A percentile compares a stretch with the other conserved stretches of the same genome.
These are phyloP conservation scores for Nyctibius bracteatus DNA, from an alignment of 2,113 vertebrate genomes.

Conservation along the genomic window DNA sequence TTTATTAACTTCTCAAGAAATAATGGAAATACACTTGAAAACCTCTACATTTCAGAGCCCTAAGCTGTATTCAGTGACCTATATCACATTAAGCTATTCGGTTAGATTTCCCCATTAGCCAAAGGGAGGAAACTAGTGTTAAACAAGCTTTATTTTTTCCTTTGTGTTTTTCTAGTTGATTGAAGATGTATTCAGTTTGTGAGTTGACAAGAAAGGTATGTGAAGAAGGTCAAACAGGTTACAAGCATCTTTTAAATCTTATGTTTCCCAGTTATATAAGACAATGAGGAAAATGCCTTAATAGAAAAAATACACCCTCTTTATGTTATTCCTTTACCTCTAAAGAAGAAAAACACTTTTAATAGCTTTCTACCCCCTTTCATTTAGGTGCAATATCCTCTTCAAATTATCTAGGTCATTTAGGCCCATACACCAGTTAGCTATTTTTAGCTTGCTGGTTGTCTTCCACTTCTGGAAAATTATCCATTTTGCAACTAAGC, in stretches of 20 bases:
- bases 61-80: background rate
- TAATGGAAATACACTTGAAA: background rate
- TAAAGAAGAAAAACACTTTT: background rate
- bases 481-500: background rate
- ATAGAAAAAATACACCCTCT: background rate
- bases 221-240: background rate
- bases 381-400: background rate
- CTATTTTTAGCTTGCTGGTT: constrained; percentile 19
- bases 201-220: background rate
- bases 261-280: background rate
- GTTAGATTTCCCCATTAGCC: background rate
- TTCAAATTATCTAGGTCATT: constrained; percentile 15
- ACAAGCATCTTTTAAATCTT: background rate
- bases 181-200: background rate
- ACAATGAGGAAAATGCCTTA: background rate
- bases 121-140: background rate
- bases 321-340: background rate
- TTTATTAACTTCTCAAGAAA: background rate
- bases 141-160: background rate
- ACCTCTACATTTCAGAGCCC: background rate
- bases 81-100: background rate
- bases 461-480: background rate
- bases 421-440: background rate
- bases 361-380: background rate
- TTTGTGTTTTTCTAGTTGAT: background rate